Percentiles rank a stretch among this genome's conserved stretches.
Conservation (phyloP, 2,888 invertebrate species). For the Brachyopa scutellaris region DNA sequence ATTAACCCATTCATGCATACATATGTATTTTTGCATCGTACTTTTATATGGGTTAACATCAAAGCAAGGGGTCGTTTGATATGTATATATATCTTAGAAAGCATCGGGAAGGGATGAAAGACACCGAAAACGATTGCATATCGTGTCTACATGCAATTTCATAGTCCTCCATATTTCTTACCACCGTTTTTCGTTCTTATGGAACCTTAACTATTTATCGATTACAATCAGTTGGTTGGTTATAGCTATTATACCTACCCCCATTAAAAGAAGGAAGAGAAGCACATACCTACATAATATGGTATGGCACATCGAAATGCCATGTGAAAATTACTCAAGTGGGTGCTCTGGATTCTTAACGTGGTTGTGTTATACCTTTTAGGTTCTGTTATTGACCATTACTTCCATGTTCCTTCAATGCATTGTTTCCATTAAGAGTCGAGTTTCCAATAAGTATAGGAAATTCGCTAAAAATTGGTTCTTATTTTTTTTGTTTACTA, state of each 20-base stretch:
- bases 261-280: not conserved
- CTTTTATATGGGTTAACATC: conserved; percentile 10
- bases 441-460: too few relatives aligned
- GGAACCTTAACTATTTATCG: conserved; percentile 64
- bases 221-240: conserved; percentile 37
- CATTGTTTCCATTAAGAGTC: not conserved
- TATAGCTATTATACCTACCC: not conserved
- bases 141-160: conserved; percentile 53
- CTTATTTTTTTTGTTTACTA: too few relatives aligned
- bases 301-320: not conserved
- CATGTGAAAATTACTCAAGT: conserved; percentile 32
- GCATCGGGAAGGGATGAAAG: not conserved
- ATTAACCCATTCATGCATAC: conserved; percentile 46
- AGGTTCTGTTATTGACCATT: conserved; percentile 11
- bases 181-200: conserved; percentile 15
- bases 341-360: conserved; percentile 1
- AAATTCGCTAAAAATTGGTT: too few relatives aligned
- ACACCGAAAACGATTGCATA: conserved; percentile 23
- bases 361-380: conserved; percentile 1
- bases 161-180: conserved; percentile 16
- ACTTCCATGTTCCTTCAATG: too few relatives aligned
- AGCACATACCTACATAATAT: too few relatives aligned
- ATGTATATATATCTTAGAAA: conserved; percentile 3
- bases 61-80: not conserved
- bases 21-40: conserved; percentile 38